Base-by-base conservation (phyloP, 2,888 invertebrate genomes). In the Mamestra brassicae region DNA sequence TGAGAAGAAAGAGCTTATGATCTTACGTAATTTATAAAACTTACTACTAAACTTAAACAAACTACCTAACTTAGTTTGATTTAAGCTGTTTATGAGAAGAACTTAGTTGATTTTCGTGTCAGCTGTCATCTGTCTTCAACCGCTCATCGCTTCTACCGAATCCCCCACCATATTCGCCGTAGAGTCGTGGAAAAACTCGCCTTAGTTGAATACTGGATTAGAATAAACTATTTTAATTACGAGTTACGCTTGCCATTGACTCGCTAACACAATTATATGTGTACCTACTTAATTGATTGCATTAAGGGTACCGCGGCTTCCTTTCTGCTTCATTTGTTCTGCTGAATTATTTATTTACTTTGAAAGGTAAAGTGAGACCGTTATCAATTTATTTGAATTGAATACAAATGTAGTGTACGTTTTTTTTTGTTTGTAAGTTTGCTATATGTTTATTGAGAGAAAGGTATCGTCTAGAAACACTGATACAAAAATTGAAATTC, bases 181-280 rank as follows among this genome's bases (percentile, higher is more conserved):
- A 91, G 86, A 89, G 89, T 88, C 85, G 89, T 90, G 89, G 91
- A 94, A 94, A 94, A 94, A 93, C 91, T 92, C 88, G 89, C 88
- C 88, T 90, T 89, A 89, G 91, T 89, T 90, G 88, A 90, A 91
- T 90, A 89, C 89, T 78, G 88, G 89, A 90, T 91, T 91, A 91
- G 89, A 91, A 93, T 93, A 91, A 93, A 93, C 91, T 91, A 93
- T 93, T 94, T 94, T 93, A 94, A 94, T 94, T 93, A 92, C 93
- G 76, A 92, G 90, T 90, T 91, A 92, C 90, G 86, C 86, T 91
- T 86, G 84, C 89, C 84, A 89, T 91, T 90, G 90, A 90, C 88
- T 91, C 84, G 87, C 87, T 89, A 91, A 91, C 84, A 87, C 88
- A 91, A 91, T 91, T 91, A 90, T 90, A 87, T 87, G 87, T 89